A percentile compares a stretch with the other conserved stretches of the same genome.
Conservation (phyloP, 2,797 vertebrate genomes). For the Psittacula derbiana region DNA sequence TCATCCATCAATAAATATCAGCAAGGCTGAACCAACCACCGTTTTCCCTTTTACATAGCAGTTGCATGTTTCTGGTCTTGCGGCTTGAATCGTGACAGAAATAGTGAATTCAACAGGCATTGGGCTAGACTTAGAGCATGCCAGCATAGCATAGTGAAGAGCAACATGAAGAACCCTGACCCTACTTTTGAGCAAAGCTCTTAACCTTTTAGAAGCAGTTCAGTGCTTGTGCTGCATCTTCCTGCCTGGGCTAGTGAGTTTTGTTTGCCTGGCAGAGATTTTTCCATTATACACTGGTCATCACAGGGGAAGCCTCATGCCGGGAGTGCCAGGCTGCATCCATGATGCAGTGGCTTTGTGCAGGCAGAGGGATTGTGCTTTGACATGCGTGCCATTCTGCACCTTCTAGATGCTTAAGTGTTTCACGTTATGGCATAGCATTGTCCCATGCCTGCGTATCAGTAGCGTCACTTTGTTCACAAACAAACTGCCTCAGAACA, state of each 20-base stretch:
- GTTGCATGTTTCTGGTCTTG: neutral
- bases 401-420: neutral
- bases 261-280: neutral
- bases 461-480: neutral
- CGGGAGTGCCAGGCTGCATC: neutral
- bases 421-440: neutral
- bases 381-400: fast-evolving
- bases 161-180: neutral
- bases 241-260: neutral
- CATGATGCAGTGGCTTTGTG: neutral
- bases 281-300: fast-evolving
- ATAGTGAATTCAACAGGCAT: neutral
- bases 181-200: neutral
- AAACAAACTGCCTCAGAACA: neutral
- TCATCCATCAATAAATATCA: neutral
- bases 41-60: neutral
- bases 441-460: neutral
- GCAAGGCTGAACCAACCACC: neutral
- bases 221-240: neutral
- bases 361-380: neutral
- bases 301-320: neutral
- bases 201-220: neutral
- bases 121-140: neutral
- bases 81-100: neutral
- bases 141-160: neutral